Conservation (phyloP, 2,888 invertebrate genomes). For the Morpho helenor region DNA sequence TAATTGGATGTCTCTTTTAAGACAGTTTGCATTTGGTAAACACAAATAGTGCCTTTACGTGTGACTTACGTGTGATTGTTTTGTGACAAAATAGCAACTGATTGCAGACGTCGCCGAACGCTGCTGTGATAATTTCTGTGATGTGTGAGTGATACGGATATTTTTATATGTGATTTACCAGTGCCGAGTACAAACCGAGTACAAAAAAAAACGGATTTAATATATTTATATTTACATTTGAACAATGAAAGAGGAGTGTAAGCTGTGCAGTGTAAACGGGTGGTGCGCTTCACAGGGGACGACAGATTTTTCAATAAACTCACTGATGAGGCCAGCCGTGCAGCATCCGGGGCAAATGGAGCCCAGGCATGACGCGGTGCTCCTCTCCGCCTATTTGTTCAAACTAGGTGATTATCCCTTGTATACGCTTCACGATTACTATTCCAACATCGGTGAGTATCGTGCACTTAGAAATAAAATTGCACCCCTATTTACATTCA, state of each 20-base stretch:
- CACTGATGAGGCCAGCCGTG: slow-evolving; percentile 68
- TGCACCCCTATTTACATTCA: slow-evolving; percentile 35
- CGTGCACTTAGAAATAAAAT: slow-evolving; percentile 48
- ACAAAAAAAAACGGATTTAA: slow-evolving; percentile 73
- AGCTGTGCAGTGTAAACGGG: slow-evolving; percentile 69
- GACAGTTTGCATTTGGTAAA: slow-evolving; percentile 44
- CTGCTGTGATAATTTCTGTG: slow-evolving; percentile 76
- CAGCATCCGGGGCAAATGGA: slow-evolving; percentile 59
- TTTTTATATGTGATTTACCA: slow-evolving; percentile 79
- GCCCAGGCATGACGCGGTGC: slow-evolving; percentile 64
- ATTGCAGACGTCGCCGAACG: slow-evolving; percentile 58
- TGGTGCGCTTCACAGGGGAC: slow-evolving; percentile 58
- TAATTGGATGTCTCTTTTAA: slow-evolving; percentile 15
- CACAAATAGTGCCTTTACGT: slow-evolving; percentile 28
- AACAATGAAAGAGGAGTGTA: slow-evolving; percentile 76
- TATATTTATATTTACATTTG: slow-evolving; percentile 53
- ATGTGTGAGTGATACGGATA: slow-evolving; percentile 71
- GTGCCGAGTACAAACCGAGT: slow-evolving; percentile 79
- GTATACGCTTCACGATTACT: slow-evolving; percentile 71
- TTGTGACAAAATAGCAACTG: slow-evolving; percentile 29
- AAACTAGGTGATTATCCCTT: slow-evolving; percentile 78
- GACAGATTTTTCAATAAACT: slow-evolving; percentile 73
- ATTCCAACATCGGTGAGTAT: slow-evolving; percentile 68
- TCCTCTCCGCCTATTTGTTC: slow-evolving; percentile 74
- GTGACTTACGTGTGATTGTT: slow-evolving; percentile 12